Evolutionary conservation across 2,113 vertebrate species (phyloP), one percentile per base, ranked within the genome.

Genomic region (Eidolon helvum): DNA sequence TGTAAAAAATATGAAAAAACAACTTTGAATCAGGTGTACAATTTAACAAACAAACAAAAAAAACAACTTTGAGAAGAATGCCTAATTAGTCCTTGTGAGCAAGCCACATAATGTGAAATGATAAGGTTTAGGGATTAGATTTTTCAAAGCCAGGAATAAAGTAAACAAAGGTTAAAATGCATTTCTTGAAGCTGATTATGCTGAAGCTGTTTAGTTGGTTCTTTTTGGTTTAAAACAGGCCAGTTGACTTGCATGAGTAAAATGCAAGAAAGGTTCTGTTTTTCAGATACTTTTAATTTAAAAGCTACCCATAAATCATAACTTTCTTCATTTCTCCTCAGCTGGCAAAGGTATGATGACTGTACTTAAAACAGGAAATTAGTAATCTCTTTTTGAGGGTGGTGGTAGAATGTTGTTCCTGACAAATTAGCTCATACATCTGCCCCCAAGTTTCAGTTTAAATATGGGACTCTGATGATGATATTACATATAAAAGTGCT

Each of bases 61-160:
- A 0, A 21, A 43, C 55, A 71, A 78, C 30, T 82, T 92, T 59
- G 80, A 92, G 57, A 72, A 95, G 55, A 97, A 91, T 75, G 19
- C 75, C 79, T 93, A 53, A 75, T 93, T 88, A 53, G 94, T 84
- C 38, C 95, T 93, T 86, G 12, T 43, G 28, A 95, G 50, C 38
- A 89, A 61, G 10, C 30, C 71, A 90, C 38, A 45, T 84, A 26
- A 77, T 87, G 16, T 72, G 35, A 96, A 95, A 86, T 91, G 65
- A 88, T 7, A 19, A 80, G 22, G 68, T 87, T 87, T 82, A 87
- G 18, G 26, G 69, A 65, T 82, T 79, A 63, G 19, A 30, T 35
- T 94, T 92, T 92, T 93, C 65, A 79, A 86, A 92, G 40, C 28
- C 28, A 74, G 43, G 28, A 92, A 35, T 57, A 57, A 87, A 50